A percentile compares a stretch with the other conserved stretches of the same genome.
Evolutionary conservation across 2,113 vertebrate species (phyloP).

Genomic region (Eulacestoma nigropectus): DNA sequence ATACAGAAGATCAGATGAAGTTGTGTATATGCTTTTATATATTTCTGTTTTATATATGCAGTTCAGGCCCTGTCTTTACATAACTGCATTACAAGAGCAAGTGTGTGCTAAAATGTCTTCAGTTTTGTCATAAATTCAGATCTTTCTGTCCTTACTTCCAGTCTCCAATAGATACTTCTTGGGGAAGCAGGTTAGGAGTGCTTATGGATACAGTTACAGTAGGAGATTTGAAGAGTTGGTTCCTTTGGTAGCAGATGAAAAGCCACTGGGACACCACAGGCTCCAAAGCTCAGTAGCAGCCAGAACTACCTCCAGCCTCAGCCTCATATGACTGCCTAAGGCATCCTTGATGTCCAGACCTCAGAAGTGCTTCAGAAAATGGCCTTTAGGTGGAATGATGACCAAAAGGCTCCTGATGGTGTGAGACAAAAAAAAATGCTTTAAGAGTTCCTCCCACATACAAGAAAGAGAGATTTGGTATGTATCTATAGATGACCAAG

Average conservation of each 20-base stretch:
- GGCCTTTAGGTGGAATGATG: background rate
- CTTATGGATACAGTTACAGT: background rate
- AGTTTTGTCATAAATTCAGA: background rate
- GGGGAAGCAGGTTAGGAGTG: background rate
- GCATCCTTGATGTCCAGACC: background rate
- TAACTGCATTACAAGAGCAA: background rate
- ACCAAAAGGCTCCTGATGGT: background rate
- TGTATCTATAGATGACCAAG: background rate
- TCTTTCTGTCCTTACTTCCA: background rate
- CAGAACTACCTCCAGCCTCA: background rate
- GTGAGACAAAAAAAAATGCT: background rate
- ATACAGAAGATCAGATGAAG: background rate
- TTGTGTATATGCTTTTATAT: background rate
- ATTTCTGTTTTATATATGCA: accelerated
- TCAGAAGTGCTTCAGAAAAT: background rate
- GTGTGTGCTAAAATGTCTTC: background rate
- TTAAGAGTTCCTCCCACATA: background rate
- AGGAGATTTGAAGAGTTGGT: background rate
- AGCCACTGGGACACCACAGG: background rate
- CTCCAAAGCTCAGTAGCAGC: background rate
- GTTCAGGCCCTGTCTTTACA: background rate
- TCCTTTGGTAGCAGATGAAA: background rate
- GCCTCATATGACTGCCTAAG: background rate
- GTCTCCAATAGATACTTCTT: background rate
- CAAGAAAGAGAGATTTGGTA: background rate